These are phyloP conservation scores for Apoderus coryli DNA, from an alignment of 2,888 invertebrate species.

Conservation along the genomic window DNA sequence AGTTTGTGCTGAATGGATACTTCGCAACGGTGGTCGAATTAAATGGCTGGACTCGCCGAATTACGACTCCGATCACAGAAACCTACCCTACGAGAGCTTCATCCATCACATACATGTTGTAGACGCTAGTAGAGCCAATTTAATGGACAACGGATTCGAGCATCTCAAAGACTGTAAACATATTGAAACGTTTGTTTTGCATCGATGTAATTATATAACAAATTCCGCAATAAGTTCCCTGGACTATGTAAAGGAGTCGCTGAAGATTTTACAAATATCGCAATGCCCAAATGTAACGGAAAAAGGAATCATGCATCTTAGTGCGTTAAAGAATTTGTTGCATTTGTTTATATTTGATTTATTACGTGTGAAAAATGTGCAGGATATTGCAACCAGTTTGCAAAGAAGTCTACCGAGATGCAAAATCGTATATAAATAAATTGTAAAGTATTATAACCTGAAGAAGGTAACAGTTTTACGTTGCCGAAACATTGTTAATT, in stretches of 20 bases:
- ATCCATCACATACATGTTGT: slow-evolving; percentile 42
- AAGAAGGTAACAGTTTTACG: too few species aligned
- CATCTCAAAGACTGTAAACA: slow-evolving; percentile 64
- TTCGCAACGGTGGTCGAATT: slow-evolving; percentile 77
- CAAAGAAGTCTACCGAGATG: too few species aligned
- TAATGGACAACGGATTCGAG: slow-evolving; percentile 71
- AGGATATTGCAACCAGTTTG: too few species aligned
- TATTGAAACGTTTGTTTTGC: slow-evolving; percentile 56
- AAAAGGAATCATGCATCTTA: slow-evolving; percentile 47
- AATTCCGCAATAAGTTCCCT: slow-evolving; percentile 53
- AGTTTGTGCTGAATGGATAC: slow-evolving; percentile 89
- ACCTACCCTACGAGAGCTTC: slow-evolving; percentile 43
- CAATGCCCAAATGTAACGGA: slow-evolving; percentile 62
- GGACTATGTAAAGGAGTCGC: slow-evolving; percentile 39
- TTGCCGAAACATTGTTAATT: too few species aligned
- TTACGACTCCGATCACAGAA: slow-evolving; percentile 56
- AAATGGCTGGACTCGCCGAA: slow-evolving; percentile 44
- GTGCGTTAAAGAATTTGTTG: slow-evolving; percentile 37
- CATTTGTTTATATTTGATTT: slow-evolving; percentile 56
- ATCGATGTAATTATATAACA: slow-evolving; percentile 59
- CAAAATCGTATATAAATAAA: too few species aligned
- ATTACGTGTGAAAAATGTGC: slow-evolving; percentile 48
- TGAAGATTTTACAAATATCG: slow-evolving; percentile 56
- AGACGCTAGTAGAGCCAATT: slow-evolving; percentile 65
- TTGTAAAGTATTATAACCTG: too few species aligned